phyloP scores from a whole-genome alignment of 2,797 vertebrate genomes.

The Acestrorhynchus altus region DNA sequence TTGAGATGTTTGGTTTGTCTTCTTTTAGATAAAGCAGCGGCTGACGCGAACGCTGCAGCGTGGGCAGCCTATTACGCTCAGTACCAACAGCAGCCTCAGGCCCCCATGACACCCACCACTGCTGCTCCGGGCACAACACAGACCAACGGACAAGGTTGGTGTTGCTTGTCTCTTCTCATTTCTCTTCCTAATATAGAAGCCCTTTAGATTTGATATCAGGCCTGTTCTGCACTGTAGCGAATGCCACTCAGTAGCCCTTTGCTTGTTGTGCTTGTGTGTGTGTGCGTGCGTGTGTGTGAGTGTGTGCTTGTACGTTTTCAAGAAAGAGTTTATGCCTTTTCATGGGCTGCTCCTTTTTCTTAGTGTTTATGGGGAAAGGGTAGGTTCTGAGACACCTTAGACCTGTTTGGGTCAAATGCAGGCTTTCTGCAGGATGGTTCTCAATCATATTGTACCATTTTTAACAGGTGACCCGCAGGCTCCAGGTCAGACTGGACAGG shows the following conservation, averaged over 20 bases:
- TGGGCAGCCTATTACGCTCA: constrained; percentile 99
- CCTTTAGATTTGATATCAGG: constrained; percentile 12
- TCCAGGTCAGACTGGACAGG: constrained; percentile 96
- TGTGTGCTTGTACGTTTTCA: constrained; percentile 45
- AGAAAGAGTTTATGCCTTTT: constrained; percentile 40
- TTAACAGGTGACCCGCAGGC: constrained; percentile 95
- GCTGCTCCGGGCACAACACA: constrained; percentile 91
- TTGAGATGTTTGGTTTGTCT: constrained; percentile 40
- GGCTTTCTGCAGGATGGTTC: constrained; percentile 71
- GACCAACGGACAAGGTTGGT: constrained; percentile 95
- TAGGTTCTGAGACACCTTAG: constrained; percentile 31
- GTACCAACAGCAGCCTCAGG: constrained; percentile 96
- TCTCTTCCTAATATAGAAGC: neutral
- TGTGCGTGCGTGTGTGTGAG: too few relatives aligned
- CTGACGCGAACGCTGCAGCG: constrained; percentile 96
- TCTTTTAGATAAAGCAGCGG: constrained; percentile 92
- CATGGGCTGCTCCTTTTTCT: constrained; percentile 1
- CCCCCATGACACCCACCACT: constrained; percentile 91
- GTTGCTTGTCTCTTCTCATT: neutral
- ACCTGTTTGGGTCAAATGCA: constrained; percentile 65
- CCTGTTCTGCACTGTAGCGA: constrained; percentile 7
- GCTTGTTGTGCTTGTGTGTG: neutral
- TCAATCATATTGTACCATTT: constrained; percentile 84
- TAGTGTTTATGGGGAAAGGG: constrained; percentile 24
- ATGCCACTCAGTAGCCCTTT: neutral